Evolutionary conservation across 92 coral and sea anemone species (phyloP), one percentile per base, ranked within the genome.

Genomic region (Micromussa lordhowensis): DNA sequence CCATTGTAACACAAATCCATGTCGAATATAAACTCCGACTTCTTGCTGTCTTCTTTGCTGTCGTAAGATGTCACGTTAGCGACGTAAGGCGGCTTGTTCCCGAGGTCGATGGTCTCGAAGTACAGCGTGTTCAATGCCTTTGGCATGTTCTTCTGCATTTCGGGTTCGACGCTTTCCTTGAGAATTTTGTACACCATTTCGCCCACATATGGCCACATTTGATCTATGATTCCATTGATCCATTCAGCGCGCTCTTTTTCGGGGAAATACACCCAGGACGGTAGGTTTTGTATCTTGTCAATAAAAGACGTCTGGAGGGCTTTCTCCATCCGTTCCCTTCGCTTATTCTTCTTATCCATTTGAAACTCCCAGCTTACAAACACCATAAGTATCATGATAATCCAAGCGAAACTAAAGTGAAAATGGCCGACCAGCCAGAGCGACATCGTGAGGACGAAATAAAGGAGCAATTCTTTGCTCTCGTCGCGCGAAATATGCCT

Each of bases 351-450:
- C 92, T 94, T 89, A 26, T 96, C 95, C 40, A 93, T 92, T 32
- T 97, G 96, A 86, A 86, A 93, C 76, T 97, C 95, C 99, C 99
- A 97, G 90, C 96, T 88, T 22, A 96, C 98, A 32, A 95, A 95
- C 73, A 97, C 84, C 91, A 97, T 86, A 7, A 95, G 81, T n/a
- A 96, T 94, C 98, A 97, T 91, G 64, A 96, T 95, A 1, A 97
- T 97, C 99, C 99, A 97, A 10, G 99, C 99, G 79, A 96, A 87
- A 85, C 99, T 97, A 88, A 97, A 95, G 55, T 97, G 98, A 89
- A 92, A 90, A 57, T 94, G 91, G 61, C 99, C 99, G 73, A 96
- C 99, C 44, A 97, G 90, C 98, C 98, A 97, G 6, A 97, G 88
- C 1, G 96, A 92, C 13, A 97, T 73, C 57, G 99, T 91, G 53